These are phyloP conservation scores for Atta cephalotes DNA, from an alignment of 1,140 invertebrate genomes.

Conservation along the genomic window DNA sequence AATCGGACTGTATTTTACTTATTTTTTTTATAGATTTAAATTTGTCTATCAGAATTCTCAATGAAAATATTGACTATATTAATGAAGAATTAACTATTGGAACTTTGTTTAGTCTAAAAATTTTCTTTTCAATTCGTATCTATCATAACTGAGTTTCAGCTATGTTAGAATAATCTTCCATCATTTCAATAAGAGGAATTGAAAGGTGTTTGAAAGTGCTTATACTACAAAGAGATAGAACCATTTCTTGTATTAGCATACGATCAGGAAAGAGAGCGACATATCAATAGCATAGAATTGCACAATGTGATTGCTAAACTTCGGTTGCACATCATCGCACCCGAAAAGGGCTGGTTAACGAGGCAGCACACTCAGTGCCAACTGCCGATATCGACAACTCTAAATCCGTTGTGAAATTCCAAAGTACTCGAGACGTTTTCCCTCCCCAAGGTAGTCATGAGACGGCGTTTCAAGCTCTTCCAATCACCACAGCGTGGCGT, in stretches of 20 bases:
- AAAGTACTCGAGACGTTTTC: constrained; percentile 9
- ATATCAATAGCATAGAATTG: constrained; percentile 18
- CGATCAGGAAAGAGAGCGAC: not conserved
- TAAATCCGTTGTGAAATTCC: constrained; percentile 49
- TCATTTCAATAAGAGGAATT: not conserved
- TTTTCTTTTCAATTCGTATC: not conserved
- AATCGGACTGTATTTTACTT: too few species aligned
- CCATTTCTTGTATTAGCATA: constrained; percentile 23
- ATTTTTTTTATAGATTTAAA: too few species aligned
- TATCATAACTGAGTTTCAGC: not conserved
- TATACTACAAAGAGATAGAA: not conserved
- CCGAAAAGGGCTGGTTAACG: constrained; percentile 22
- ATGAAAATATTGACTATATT: too few species aligned
- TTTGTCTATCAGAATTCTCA: too few species aligned
- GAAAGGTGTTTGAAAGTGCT: not conserved
- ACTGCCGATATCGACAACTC: constrained; percentile 41
- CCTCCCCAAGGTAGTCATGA: not conserved
- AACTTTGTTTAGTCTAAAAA: not conserved
- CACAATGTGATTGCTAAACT: constrained; percentile 36
- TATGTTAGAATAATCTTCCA: not conserved
- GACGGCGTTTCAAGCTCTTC: constrained; percentile 31
- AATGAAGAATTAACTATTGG: not conserved
- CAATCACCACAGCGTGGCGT: constrained; percentile 19
- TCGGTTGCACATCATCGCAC: not conserved
- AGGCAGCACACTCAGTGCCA: constrained; percentile 18